Percentiles rank a stretch among this genome's conserved stretches.
These are phyloP conservation scores for Ditylenchus dipsaci DNA, from an alignment of 1,140 invertebrate genomes.

Conservation along the genomic window DNA sequence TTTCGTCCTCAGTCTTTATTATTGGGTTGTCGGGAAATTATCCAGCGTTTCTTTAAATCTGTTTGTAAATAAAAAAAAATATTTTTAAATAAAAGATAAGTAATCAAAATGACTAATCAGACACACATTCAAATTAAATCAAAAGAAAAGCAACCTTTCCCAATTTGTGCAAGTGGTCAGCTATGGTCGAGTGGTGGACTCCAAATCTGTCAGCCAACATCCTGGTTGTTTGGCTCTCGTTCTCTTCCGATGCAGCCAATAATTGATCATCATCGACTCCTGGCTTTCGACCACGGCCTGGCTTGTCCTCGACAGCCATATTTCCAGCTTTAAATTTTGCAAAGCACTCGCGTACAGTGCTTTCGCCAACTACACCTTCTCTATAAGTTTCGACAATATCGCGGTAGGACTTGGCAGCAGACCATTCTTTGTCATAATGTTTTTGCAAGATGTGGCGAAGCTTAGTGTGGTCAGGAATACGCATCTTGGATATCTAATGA, in stretches of 20 bases:
- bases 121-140: too few relatives aligned
- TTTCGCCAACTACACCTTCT: constrained; percentile 1
- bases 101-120: too few relatives aligned
- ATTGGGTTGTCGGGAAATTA: too few relatives aligned
- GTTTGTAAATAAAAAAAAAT: too few relatives aligned
- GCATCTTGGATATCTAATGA: neutral
- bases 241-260: neutral
- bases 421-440: neutral
- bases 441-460: neutral
- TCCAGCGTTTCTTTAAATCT: too few relatives aligned
- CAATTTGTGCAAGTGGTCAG: too few relatives aligned
- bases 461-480: neutral
- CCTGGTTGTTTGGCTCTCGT: neutral
- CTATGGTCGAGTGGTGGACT: too few relatives aligned
- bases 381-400: neutral
- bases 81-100: too few relatives aligned
- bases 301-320: neutral
- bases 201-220: too few relatives aligned
- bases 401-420: neutral
- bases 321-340: neutral
- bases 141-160: too few relatives aligned
- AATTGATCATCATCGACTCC: neutral
- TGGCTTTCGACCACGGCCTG: constrained; percentile 2
- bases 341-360: neutral
- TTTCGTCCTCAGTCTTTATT: too few relatives aligned